Evolutionary conservation across 92 coral and sea anemone species (phyloP).

Genomic region (Plumapathes pennacea): DNA sequence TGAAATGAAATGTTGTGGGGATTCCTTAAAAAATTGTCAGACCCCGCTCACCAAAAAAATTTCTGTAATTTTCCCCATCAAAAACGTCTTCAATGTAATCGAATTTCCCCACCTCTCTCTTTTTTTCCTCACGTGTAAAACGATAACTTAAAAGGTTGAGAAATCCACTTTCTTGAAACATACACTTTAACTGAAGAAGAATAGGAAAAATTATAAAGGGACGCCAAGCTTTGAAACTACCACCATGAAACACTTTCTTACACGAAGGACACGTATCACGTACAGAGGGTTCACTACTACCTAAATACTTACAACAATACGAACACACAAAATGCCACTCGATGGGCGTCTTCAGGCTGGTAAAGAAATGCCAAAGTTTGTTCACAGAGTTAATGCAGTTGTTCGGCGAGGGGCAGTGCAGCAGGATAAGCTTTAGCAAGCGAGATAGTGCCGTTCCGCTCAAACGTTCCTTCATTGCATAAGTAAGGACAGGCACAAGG

Average conservation of each 20-base stretch:
- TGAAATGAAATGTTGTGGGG: background rate
- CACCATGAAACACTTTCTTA: background rate
- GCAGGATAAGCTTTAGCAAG: background rate
- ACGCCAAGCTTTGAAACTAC: slow-evolving; percentile 1
- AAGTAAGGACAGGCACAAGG: too few relatives aligned
- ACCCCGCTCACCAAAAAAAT: background rate
- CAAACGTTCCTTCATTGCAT: too few relatives aligned
- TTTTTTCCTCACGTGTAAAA: slow-evolving; percentile 4
- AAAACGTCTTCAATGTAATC: slow-evolving; percentile 3
- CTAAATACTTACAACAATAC: slow-evolving; percentile 5
- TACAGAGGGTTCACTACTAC: slow-evolving; percentile 1
- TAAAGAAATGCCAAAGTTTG: slow-evolving; percentile 8
- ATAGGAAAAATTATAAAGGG: slow-evolving; percentile 6
- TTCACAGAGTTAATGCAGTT: background rate
- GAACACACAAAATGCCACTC: slow-evolving; percentile 19
- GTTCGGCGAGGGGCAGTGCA: slow-evolving; percentile 3
- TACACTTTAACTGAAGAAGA: slow-evolving; percentile 2
- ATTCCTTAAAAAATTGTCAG: background rate
- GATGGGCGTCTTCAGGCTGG: slow-evolving; percentile 2
- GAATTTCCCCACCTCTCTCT: background rate
- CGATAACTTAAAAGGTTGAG: slow-evolving; percentile 1
- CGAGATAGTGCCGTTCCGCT: background rate
- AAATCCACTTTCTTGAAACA: background rate
- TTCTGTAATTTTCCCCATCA: background rate
- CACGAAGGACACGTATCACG: background rate